A percentile compares a stretch with the other conserved stretches of the same genome.
These are phyloP conservation scores for Drosophila subquinaria DNA, from an alignment of 2,888 invertebrate genomes.

Conservation along the genomic window DNA sequence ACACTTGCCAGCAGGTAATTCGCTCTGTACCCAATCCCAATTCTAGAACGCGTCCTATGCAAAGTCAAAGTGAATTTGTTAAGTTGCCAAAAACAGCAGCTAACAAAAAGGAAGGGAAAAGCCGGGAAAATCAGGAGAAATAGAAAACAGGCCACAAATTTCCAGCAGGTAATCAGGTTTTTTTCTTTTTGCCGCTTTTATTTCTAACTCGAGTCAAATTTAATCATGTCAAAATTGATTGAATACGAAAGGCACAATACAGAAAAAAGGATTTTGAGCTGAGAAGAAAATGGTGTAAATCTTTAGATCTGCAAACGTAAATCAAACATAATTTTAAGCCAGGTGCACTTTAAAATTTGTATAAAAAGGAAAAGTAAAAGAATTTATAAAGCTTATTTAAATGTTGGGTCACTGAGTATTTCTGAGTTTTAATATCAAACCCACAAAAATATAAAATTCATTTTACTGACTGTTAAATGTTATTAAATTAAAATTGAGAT, in stretches of 20 bases:
- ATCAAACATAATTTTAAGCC: neutral
- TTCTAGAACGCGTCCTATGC: constrained; percentile 20
- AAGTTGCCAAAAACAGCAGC: constrained; percentile 63
- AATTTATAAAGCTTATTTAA: no score
- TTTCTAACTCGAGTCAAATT: constrained; percentile 33
- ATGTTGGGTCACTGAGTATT: no score
- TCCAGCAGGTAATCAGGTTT: constrained; percentile 35
- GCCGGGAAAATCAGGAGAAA: neutral
- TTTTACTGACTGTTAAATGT: no score
- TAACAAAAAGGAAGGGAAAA: neutral
- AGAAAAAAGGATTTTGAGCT: neutral
- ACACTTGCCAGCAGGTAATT: constrained; percentile 12
- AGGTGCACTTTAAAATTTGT: neutral
- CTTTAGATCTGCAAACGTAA: constrained; percentile 1
- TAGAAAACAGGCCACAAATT: constrained; percentile 38
- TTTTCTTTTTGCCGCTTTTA: neutral
- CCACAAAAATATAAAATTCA: no score
- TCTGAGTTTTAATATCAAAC: no score
- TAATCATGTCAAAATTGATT: constrained; percentile 50
- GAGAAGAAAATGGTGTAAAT: neutral
- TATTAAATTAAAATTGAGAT: constrained; percentile 4
- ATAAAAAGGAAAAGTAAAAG: neutral
- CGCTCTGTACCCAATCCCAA: constrained; percentile 4
- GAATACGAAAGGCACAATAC: constrained; percentile 8
- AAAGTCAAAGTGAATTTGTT: constrained; percentile 65